phyloP scores from a whole-genome alignment of 2,888 invertebrate genomes.

The Microplitis manilae region DNA sequence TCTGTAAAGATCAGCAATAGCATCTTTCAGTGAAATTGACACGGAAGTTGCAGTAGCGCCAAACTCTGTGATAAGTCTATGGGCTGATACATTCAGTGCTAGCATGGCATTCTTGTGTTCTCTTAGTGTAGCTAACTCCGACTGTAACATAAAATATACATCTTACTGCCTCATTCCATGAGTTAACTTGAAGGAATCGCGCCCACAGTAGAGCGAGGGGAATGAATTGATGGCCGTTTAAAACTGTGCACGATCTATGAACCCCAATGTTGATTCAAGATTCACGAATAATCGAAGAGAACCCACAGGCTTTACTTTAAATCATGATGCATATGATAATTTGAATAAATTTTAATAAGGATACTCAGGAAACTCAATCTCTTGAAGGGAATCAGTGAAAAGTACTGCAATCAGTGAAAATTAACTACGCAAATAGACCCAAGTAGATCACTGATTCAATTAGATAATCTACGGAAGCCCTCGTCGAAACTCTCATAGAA shows the following conservation, averaged over 20 bases:
- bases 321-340: background rate
- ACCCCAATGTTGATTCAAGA: slow-evolving; percentile 12
- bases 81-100: slow-evolving; percentile 77
- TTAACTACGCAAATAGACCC: no score
- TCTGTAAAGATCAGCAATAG: slow-evolving; percentile 78
- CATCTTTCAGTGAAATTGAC: slow-evolving; percentile 76
- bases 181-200: slow-evolving; percentile 67
- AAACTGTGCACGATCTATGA: slow-evolving; percentile 33
- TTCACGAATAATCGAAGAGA: slow-evolving; percentile 34
- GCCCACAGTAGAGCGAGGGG: slow-evolving; percentile 20
- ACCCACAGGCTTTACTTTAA: slow-evolving; percentile 11
- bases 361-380: no score
- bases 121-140: slow-evolving; percentile 76
- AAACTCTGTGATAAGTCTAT: slow-evolving; percentile 74
- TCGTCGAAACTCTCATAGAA: no score
- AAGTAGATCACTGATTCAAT: no score
- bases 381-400: no score
- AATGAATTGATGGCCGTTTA: slow-evolving; percentile 50
- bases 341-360: background rate
- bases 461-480: no score
- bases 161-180: slow-evolving; percentile 51
- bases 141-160: slow-evolving; percentile 73
- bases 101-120: slow-evolving; percentile 74
- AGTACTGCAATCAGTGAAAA: no score
- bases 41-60: slow-evolving; percentile 72